Conservation (phyloP, 2,797 vertebrate genomes). For the Acanthis flammea region DNA sequence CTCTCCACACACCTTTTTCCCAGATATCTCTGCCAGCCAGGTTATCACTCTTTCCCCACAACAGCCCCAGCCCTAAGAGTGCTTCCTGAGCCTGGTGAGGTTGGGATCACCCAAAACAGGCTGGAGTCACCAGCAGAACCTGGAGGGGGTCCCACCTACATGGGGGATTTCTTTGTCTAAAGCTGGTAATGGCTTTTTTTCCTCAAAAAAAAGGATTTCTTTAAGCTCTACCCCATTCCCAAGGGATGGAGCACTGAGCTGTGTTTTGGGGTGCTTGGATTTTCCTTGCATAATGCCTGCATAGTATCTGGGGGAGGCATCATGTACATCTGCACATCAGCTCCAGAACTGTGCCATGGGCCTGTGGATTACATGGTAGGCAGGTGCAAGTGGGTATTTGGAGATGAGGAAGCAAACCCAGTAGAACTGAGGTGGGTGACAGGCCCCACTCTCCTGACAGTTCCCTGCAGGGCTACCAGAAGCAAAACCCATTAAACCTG, state of each 20-base stretch:
- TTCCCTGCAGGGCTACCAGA: constrained; percentile 11
- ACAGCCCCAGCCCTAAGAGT: neutral
- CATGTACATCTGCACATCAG: rapidly evolving
- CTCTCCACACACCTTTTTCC: neutral
- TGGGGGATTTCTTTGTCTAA: neutral
- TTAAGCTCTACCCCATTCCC: neutral
- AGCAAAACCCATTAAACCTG: constrained; percentile 21
- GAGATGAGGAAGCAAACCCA: neutral
- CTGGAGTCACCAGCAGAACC: neutral
- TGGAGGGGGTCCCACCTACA: neutral
- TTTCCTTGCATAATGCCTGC: neutral
- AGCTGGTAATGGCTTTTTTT: neutral
- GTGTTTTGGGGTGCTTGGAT: neutral
- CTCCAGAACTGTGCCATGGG: neutral
- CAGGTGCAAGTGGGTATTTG: neutral
- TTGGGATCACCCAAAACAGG: neutral
- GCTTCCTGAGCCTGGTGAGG: rapidly evolving
- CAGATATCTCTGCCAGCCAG: neutral
- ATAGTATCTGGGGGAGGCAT: rapidly evolving
- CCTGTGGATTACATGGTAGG: neutral
- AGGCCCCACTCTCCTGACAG: neutral
- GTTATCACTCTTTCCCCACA: neutral
- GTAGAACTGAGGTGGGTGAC: neutral
- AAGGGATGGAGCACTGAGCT: neutral
- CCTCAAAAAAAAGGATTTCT: neutral